Conservation (phyloP, 64 coral and sea anemone genomes). For the Dendrophyllia cribrosa region DNA sequence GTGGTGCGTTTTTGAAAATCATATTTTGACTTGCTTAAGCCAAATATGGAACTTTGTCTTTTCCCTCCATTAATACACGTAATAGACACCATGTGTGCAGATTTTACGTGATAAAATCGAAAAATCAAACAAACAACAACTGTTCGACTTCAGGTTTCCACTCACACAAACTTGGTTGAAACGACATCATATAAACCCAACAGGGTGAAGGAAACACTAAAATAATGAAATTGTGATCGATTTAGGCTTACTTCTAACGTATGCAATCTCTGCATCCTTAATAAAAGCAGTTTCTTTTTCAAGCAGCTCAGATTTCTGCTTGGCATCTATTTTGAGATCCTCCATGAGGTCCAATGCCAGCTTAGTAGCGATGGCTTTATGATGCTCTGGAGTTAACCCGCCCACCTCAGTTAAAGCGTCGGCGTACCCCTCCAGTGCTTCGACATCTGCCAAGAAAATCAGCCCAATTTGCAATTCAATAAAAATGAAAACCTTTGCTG, state of each 20-base stretch:
- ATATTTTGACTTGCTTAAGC: background rate
- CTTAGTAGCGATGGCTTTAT: constrained; percentile 89
- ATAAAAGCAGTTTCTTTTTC: constrained; percentile 87
- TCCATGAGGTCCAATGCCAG: constrained; percentile 92
- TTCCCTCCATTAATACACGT: too few species aligned
- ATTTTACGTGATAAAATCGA: too few species aligned
- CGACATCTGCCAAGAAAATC: constrained; percentile 50
- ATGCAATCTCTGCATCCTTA: constrained; percentile 82
- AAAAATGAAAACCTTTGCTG: too few species aligned
- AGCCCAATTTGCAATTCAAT: background rate
- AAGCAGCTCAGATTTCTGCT: constrained; percentile 53
- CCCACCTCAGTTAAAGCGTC: constrained; percentile 87
- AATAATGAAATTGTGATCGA: background rate
- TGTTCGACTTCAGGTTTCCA: too few species aligned
- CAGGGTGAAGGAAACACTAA: background rate
- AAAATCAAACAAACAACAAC: too few species aligned
- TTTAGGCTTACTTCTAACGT: constrained; percentile 73
- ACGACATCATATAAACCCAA: too few species aligned
- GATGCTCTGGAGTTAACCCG: constrained; percentile 80
- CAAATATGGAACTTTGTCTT: too few species aligned
- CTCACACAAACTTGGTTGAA: too few species aligned
- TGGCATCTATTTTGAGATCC: constrained; percentile 58
- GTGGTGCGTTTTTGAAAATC: background rate
- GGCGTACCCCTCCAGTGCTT: constrained; percentile 84
- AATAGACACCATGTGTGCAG: too few species aligned